Evolutionary conservation across 1,140 invertebrate genomes (phyloP).

Genomic region (Archivesica marissinica): DNA sequence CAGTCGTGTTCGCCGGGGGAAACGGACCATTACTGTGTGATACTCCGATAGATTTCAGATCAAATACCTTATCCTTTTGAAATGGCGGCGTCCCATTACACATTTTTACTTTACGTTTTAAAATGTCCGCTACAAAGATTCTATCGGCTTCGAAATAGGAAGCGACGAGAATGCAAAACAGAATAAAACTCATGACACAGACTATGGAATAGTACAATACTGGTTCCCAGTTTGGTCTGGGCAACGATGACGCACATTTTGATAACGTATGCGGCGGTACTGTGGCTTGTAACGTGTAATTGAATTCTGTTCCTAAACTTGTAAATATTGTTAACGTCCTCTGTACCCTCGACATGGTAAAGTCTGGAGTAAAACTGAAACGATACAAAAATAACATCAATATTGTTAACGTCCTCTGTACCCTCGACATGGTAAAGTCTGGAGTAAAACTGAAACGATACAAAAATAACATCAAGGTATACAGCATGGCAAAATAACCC

Average conservation of each 20-base stretch:
- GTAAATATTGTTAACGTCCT: conserved; percentile 86
- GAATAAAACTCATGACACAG: conserved; percentile 87
- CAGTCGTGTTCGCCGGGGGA: neutral
- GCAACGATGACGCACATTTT: conserved; percentile 89
- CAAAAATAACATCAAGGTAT: conserved; percentile 2
- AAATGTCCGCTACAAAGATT: conserved; percentile 86
- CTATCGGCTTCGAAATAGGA: conserved; percentile 91
- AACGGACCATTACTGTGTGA: conserved; percentile 45
- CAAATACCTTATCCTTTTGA: conserved; percentile 82
- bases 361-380: conserved; percentile 94
- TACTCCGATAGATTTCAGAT: conserved; percentile 80
- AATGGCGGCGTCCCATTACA: conserved; percentile 74
- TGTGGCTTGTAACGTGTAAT: conserved; percentile 92
- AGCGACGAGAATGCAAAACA: conserved; percentile 88
- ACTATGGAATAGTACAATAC: conserved; percentile 89
- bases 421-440: conserved; percentile 94
- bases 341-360: conserved; percentile 92
- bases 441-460: conserved; percentile 89
- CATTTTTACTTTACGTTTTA: conserved; percentile 75
- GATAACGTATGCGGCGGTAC: conserved; percentile 91
- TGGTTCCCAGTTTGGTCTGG: conserved; percentile 92
- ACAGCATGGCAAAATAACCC: neutral
- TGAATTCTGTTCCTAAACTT: conserved; percentile 85
- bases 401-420: conserved; percentile 85
- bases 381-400: conserved; percentile 47